These are phyloP conservation scores for Platyscapa corneri DNA, from an alignment of 1,140 invertebrate genomes.

Conservation along the genomic window DNA sequence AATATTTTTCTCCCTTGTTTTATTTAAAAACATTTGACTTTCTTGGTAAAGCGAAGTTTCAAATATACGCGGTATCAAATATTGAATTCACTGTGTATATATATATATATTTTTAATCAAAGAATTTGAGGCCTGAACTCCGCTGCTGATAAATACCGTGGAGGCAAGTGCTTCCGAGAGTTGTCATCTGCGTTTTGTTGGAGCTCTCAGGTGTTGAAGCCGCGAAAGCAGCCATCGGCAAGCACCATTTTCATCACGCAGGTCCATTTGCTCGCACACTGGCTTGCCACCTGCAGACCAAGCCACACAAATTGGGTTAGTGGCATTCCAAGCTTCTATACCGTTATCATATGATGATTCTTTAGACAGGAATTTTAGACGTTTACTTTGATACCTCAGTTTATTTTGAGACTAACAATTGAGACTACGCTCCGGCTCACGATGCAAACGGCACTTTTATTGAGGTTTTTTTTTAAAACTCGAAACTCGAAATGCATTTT, in stretches of 20 bases:
- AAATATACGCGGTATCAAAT: constrained; percentile 45
- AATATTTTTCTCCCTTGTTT: constrained; percentile 38
- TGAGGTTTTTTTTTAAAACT: constrained; percentile 48
- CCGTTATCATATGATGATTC: constrained; percentile 50
- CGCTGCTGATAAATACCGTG: constrained; percentile 76
- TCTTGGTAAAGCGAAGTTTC: constrained; percentile 47
- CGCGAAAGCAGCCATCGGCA: constrained; percentile 47
- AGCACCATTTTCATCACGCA: constrained; percentile 50
- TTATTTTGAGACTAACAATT: constrained; percentile 48
- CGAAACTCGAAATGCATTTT: constrained; percentile 49
- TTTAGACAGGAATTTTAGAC: constrained; percentile 49
- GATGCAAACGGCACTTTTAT: constrained; percentile 52
- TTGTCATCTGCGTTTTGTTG: constrained; percentile 47
- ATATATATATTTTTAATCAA: constrained; percentile 31
- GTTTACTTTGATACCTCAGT: constrained; percentile 52
- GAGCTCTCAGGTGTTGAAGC: constrained; percentile 50
- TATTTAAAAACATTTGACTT: constrained; percentile 43
- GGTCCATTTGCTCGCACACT: constrained; percentile 65
- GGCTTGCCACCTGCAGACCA: constrained; percentile 75
- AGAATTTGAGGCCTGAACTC: constrained; percentile 54
- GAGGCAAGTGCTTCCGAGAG: constrained; percentile 68
- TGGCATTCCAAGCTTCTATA: constrained; percentile 64
- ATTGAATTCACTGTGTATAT: constrained; percentile 41
- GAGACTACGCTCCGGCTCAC: constrained; percentile 51
- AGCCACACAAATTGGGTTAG: constrained; percentile 76